Evolutionary conservation across 2,888 invertebrate genomes (phyloP), one percentile per base, ranked within the genome.

Genomic region (Perithous albicinctus): DNA sequence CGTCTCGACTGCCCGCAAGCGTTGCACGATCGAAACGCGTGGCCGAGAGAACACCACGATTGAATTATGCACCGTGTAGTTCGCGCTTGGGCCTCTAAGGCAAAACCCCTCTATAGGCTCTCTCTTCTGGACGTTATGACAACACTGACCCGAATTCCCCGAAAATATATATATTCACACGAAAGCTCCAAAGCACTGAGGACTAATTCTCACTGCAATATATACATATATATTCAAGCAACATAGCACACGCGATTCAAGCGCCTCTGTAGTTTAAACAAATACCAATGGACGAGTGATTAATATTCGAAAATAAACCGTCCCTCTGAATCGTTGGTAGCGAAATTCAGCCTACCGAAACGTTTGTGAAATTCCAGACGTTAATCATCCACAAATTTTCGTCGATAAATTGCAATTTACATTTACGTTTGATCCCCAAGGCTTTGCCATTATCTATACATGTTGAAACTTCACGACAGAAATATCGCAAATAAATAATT

Each of bases 91-190:
- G 41, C 20, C 41, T 54, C 54, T 8, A 12, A 41, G 12, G 38
- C 63, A 35, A 41, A n/a, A n/a, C n/a, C n/a, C 74, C 54, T 72
- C 59, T 41, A n/a, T n/a, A 18, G 56, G 38, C 29, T 75, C 41
- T 75, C 64, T n/a, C 18, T 23, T 26, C 18, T 15, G 43, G 20
- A n/a, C n/a, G n/a, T n/a, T n/a, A n/a, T 54, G 51, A 75, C 74
- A 66, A 66, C 74, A 75, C 74, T 75, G 74, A 75, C 74, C 74
- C 74, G 64, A 75, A 75, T 75, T 64, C 64, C 41, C 56, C 59
- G 18, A 41, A 51, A 64, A 75, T 72, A n/a, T n/a, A n/a, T n/a
- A n/a, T n/a, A 35, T 29, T 64, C 64, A 32, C 64, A 38, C 23
- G 32, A 18, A 59, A 59, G 35, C 29, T 12, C 54, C n/a, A n/a